Evolutionary conservation across 2,113 vertebrate genomes (phyloP).

Genomic region (Plecotus auritus): DNA sequence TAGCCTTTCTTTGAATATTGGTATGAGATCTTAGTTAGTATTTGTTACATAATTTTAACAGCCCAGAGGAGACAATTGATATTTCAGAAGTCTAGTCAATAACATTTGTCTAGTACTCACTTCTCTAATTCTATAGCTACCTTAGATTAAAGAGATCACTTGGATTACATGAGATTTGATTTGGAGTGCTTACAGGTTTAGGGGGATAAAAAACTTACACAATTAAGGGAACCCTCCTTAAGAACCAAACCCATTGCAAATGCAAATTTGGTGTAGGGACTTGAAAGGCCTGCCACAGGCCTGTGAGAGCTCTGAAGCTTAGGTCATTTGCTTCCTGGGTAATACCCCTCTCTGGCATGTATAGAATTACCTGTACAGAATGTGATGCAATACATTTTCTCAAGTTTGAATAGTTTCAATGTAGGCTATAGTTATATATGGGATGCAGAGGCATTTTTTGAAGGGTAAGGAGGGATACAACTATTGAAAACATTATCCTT

Average conservation of each 20-base stretch:
- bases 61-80: neutral
- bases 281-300: neutral
- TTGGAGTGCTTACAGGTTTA: neutral
- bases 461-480: neutral
- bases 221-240: neutral
- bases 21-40: neutral
- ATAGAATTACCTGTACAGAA: neutral
- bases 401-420: neutral
- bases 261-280: neutral
- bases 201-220: neutral
- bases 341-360: neutral
- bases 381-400: neutral
- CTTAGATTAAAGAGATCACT: neutral
- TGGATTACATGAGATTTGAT: neutral
- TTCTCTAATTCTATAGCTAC: neutral
- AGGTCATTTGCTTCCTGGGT: neutral
- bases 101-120: neutral
- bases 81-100: neutral
- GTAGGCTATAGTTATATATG: neutral
- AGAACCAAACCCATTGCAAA: neutral
- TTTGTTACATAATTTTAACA: neutral
- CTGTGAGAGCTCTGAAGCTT: neutral
- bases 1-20: neutral
- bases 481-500: neutral
- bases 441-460: neutral